Evolutionary conservation across 1,140 invertebrate genomes (phyloP).

Genomic region (Plectrocnemia conspersa): DNA sequence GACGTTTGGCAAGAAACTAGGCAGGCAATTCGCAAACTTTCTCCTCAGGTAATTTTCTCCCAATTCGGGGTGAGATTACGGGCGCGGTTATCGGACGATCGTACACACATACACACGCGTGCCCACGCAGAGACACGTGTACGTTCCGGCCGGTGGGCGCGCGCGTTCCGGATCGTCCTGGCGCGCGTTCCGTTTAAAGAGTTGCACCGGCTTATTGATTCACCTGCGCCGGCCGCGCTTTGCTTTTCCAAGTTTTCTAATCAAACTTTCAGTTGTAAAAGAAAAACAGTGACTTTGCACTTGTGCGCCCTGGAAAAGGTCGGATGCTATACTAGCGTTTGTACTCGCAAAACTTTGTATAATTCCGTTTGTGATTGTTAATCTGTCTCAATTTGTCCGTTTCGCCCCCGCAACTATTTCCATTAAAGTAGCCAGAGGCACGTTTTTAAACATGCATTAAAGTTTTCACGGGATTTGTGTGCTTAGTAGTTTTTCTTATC

Average conservation of each 20-base stretch:
- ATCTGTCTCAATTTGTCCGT: no score
- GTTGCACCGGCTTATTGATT: slow-evolving; percentile 28
- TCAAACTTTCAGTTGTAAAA: slow-evolving; percentile 33
- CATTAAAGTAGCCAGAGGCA: no score
- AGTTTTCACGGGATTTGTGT: no score
- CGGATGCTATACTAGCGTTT: no score
- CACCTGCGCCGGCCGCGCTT: slow-evolving; percentile 23
- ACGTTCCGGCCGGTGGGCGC: neutral
- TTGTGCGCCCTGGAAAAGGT: neutral
- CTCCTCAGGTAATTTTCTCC: neutral
- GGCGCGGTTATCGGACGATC: neutral
- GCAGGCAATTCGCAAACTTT: slow-evolving; percentile 1
- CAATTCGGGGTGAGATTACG: no score
- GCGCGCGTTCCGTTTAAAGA: neutral
- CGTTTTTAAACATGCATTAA: no score
- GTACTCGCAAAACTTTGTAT: no score
- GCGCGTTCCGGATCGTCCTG: neutral
- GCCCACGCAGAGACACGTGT: neutral
- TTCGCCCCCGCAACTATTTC: no score
- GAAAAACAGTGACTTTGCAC: slow-evolving; percentile 29
- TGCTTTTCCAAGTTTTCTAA: slow-evolving; percentile 32
- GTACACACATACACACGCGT: neutral
- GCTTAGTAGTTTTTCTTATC: no score
- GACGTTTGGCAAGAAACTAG: no score
- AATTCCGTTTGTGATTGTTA: no score